Percentiles rank a stretch among this genome's conserved stretches.
Evolutionary conservation across 2,888 invertebrate genomes (phyloP).

Genomic region (Ramazzottius varieornatus): DNA sequence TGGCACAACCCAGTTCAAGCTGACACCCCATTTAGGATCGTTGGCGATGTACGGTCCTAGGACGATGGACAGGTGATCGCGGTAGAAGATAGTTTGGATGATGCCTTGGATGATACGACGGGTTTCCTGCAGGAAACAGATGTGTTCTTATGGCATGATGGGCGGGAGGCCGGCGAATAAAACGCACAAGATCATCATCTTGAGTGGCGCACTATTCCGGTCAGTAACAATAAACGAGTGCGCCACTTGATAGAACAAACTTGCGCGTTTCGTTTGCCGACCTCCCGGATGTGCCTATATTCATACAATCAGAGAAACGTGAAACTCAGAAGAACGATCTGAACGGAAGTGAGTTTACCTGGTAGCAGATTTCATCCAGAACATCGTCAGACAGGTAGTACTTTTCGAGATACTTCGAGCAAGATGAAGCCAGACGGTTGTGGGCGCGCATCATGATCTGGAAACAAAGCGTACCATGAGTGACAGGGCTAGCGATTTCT

Average conservation of each 20-base stretch:
- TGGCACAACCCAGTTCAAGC: background rate
- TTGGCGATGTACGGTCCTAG: background rate
- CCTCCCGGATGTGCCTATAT: too few relatives aligned
- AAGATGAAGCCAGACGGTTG: background rate
- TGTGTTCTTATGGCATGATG: too few relatives aligned
- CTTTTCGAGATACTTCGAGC: background rate
- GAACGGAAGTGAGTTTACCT: too few relatives aligned
- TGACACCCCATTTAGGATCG: background rate
- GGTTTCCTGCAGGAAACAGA: background rate
- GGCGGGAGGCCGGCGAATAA: too few relatives aligned
- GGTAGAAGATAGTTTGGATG: background rate
- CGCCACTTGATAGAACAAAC: too few relatives aligned
- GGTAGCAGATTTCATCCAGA: slow-evolving; percentile 2
- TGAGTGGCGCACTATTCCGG: too few relatives aligned
- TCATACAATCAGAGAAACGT: too few relatives aligned
- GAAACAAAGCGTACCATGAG: background rate
- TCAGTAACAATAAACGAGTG: too few relatives aligned
- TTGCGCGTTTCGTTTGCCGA: too few relatives aligned
- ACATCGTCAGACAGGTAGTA: background rate
- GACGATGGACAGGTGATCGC: background rate
- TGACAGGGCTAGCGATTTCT: too few relatives aligned
- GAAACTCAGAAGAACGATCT: too few relatives aligned
- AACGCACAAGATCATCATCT: too few relatives aligned
- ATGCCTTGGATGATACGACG: background rate
- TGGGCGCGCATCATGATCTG: background rate